phyloP scores from a whole-genome alignment of 2,888 invertebrate genomes.

The Melinaea menophilus region DNA sequence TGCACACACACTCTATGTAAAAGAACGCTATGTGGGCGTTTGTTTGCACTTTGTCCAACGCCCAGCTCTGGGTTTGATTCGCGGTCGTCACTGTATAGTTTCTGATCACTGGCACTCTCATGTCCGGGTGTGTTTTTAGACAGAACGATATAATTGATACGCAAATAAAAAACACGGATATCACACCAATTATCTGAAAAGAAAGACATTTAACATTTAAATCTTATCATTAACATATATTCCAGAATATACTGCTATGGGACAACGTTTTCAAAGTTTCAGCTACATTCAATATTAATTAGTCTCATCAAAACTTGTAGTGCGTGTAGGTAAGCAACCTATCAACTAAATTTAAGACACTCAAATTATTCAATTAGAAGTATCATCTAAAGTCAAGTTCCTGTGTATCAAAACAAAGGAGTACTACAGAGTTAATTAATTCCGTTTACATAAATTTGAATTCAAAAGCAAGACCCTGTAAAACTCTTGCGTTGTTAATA shows the following conservation, averaged over 20 bases:
- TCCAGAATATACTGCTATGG: too few species aligned
- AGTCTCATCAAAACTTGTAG: too few species aligned
- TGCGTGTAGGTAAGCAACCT: too few species aligned
- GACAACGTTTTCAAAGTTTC: too few species aligned
- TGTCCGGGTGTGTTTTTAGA: conserved; percentile 99
- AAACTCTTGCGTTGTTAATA: conserved; percentile 11
- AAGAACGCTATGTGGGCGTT: conserved; percentile 98
- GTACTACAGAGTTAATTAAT: conserved; percentile 35
- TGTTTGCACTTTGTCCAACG: conserved; percentile 93
- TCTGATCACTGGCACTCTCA: conserved; percentile 93
- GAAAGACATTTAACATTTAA: conserved; percentile 34
- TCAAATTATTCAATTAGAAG: conserved; percentile 13
- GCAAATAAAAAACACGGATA: conserved; percentile 99
- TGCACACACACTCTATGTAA: conserved; percentile 98
- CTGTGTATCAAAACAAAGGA: conserved; percentile 29
- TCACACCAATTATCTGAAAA: conserved; percentile 96
- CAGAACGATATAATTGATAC: conserved; percentile 99
- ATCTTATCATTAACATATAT: not conserved
- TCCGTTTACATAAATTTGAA: conserved; percentile 58
- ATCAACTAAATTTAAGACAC: not conserved
- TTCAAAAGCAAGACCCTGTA: conserved; percentile 39
- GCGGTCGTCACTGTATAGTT: conserved; percentile 88
- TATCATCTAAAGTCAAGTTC: conserved; percentile 9
- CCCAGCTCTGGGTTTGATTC: conserved; percentile 86
- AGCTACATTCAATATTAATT: too few species aligned